These are phyloP conservation scores for Darevskia nairensis DNA, from an alignment of 2,797 vertebrate species.

Conservation along the genomic window DNA sequence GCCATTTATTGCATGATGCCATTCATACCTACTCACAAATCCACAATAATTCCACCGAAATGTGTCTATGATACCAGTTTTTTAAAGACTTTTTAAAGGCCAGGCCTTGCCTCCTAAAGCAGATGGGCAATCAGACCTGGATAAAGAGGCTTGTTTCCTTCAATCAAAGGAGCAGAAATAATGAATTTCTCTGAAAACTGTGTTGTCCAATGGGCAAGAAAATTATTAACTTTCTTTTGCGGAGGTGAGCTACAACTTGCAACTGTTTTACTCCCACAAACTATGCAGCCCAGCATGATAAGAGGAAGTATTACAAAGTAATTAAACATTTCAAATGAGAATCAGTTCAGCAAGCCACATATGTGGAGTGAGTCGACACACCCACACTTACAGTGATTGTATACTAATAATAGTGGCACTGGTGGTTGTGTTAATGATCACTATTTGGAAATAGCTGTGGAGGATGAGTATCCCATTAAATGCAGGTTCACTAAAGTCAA, in stretches of 20 bases:
- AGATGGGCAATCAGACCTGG: constrained; percentile 10
- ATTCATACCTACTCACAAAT: neutral
- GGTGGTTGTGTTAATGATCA: neutral
- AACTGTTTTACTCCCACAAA: neutral
- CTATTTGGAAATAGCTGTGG: constrained; percentile 27
- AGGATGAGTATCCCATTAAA: constrained; percentile 26
- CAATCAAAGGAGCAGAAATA: constrained; percentile 27
- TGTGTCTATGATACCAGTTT: neutral
- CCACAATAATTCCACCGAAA: constrained; percentile 17
- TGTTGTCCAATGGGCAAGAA: neutral
- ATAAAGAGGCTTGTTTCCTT: constrained; percentile 8
- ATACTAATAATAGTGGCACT: neutral
- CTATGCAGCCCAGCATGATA: fast-evolving
- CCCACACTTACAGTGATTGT: neutral
- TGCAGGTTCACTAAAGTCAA: constrained; percentile 47
- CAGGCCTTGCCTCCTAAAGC: constrained; percentile 6
- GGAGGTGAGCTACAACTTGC: neutral
- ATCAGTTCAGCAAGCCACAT: constrained; percentile 24
- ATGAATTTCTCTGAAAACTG: constrained; percentile 18
- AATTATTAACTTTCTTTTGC: neutral
- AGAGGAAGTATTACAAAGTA: constrained; percentile 11
- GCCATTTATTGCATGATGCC: too few relatives aligned
- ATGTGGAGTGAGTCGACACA: neutral
- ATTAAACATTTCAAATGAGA: constrained; percentile 38
- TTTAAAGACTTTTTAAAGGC: constrained; percentile 2